phyloP scores from a whole-genome alignment of 2,113 vertebrate genomes.

The Empidonax traillii region DNA sequence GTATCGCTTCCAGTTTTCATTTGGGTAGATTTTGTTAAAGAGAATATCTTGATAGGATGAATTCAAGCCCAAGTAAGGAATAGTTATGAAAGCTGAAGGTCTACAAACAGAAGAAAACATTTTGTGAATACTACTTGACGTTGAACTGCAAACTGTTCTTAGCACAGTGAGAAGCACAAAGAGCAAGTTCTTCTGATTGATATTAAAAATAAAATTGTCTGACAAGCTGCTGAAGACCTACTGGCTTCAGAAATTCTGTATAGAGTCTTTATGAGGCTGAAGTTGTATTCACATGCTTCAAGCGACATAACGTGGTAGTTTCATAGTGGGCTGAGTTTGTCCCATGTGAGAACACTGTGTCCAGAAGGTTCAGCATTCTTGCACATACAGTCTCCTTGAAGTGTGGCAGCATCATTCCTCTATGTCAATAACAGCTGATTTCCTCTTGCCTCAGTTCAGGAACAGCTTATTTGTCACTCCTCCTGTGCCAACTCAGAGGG shows the following conservation, averaged over 20 bases:
- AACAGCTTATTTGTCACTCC: constrained; percentile 15
- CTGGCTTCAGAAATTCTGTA: background rate
- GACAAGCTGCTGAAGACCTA: background rate
- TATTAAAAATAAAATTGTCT: background rate
- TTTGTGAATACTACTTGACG: background rate
- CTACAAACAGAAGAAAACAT: background rate
- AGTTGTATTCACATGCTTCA: background rate
- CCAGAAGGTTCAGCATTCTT: background rate
- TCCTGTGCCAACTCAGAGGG: background rate
- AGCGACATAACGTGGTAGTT: background rate
- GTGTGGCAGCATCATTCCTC: background rate
- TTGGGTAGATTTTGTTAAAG: background rate
- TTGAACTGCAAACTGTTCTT: background rate
- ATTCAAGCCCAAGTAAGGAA: background rate
- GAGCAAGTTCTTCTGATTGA: background rate
- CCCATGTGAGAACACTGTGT: background rate
- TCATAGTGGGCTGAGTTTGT: background rate
- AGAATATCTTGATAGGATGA: background rate
- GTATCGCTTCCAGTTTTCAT: background rate
- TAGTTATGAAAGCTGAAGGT: background rate
- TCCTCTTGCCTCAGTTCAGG: background rate
- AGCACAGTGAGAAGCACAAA: background rate
- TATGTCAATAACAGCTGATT: constrained; percentile 46
- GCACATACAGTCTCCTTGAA: background rate
- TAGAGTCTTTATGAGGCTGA: background rate